Base-by-base conservation (phyloP, 1,140 invertebrate species). In the Pantala flavescens region DNA sequence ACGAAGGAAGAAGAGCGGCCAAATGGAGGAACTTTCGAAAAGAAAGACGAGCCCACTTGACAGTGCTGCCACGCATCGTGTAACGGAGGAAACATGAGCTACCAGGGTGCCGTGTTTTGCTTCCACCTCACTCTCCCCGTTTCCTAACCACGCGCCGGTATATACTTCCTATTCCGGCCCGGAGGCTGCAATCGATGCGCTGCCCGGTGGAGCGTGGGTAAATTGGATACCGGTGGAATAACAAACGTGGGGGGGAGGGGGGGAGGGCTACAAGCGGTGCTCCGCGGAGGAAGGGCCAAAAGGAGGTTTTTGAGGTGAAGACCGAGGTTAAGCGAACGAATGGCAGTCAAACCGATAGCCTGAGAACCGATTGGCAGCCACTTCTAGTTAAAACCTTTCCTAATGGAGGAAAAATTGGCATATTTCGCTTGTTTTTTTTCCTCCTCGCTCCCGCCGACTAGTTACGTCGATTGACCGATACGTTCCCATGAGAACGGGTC, bases 151-250 rank as follows among this genome's bases (percentile, higher is more conserved):
- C 49, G n/a, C n/a, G 49, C 49, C n/a, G 14, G 16, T 21, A 21
- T 63, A 21, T 21, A 16, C 49, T 63, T 21, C 49, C 16, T 21
- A 21, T 63, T 63, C 49, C 49, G n/a, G 49, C 28, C 28, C 28
- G 49, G 49, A 16, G 16, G 49, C 49, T 1, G 16, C 49, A 63
- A 63, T 63, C 49, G 49, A 63, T 63, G 49, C 49, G n/a, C 12
- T 1, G 49, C 16, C 49, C 49, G 49, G 49, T 16, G 49, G 49
- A 21, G 49, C 49, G 49, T 63, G 3, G 49, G 49, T 63, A 63
- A 63, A 63, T 63, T 63, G 49, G 49, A 63, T 63, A 63, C 49
- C 49, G 49, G 49, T 21, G 14, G 49, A 63, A 63, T 63, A 63
- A 63, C 49, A 63, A 63, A 63, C 49, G 49, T 21, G 12, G 49